Base-by-base conservation (phyloP, 2,888 invertebrate species). In the Rhagophthalmus giganteus region DNA sequence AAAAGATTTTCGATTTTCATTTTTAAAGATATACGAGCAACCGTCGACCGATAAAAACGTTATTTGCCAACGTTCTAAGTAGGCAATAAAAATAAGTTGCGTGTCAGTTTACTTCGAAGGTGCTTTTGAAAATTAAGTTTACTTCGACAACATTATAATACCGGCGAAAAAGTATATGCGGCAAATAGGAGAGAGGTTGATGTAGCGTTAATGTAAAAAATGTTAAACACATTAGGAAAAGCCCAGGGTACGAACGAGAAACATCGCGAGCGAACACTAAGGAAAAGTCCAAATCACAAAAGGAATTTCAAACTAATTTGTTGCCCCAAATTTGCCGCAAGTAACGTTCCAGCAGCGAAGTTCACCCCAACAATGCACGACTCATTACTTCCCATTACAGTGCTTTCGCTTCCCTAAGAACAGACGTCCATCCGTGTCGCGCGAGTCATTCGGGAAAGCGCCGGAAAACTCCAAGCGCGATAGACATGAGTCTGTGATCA, bases 331-430 rank as follows among this genome's bases (percentile, higher is more conserved):
- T 54, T 54, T 54, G 45, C 54, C 54, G 54, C 54, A 54, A 54
- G 54, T 49, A 49, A 54, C 54, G 54, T 54, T 49, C 49, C 37
- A 49, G 39, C 45, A 49, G 48, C 54, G 54, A 26, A 48, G 54
- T 49, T 54, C 54, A 45, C 44, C 45, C 54, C 54, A 54, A 54
- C 54, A 54, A 54, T 54, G 54, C 49, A 54, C 54, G 54, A 54
- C 54, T 54, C 54, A 54, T 54, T 54, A 54, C 54, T 44, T 48
- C 49, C 54, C 49, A 54, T 54, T 54, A 49, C 45, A 49, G 42
- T 34, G 44, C 47, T 49, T 42, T 54, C 49, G 48, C 49, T 39
- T 47, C 37, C 26, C 48, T 53, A 45, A 54, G 49, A 54, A 54
- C 44, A 35, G 54, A 54, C 54, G 54, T 49, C 45, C 54, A 48